Evolutionary conservation across 2,797 vertebrate species (phyloP).

Genomic region (Pipistrellus pipistrellus): DNA sequence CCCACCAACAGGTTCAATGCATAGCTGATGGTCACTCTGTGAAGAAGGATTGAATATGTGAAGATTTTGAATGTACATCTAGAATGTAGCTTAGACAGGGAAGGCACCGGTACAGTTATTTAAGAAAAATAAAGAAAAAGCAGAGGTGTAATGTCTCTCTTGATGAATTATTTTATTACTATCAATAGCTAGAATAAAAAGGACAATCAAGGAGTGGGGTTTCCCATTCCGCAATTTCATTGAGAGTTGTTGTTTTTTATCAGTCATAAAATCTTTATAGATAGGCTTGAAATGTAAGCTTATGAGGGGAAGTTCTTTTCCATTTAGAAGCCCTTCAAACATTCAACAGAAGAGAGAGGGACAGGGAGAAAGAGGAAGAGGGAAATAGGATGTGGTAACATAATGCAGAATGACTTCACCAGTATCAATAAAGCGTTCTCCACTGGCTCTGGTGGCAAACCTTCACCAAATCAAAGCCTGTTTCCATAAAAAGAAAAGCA

Average conservation of each 20-base stretch:
- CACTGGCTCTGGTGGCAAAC: neutral
- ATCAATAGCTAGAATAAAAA: neutral
- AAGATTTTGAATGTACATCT: neutral
- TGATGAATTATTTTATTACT: neutral
- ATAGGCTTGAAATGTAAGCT: neutral
- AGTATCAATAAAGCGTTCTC: neutral
- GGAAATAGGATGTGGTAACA: neutral
- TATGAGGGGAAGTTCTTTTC: neutral
- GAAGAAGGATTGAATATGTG: neutral
- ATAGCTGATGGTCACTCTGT: neutral
- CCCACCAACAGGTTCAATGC: neutral
- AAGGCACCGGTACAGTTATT: neutral
- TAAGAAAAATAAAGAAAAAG: slow-evolving; percentile 34
- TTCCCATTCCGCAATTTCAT: neutral
- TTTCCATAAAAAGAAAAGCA: slow-evolving; percentile 12
- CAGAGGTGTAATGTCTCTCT: neutral
- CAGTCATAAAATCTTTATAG: neutral
- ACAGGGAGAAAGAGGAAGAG: neutral
- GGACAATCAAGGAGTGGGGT: neutral
- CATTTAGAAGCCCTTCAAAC: slow-evolving; percentile 22
- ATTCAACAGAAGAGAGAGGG: neutral
- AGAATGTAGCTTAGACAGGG: neutral
- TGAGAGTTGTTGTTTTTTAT: neutral
- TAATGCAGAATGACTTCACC: neutral
- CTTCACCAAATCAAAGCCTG: neutral